A percentile compares a stretch with the other conserved stretches of the same genome.
These are phyloP conservation scores for Eublepharis macularius DNA, from an alignment of 2,113 vertebrate species.

Conservation along the genomic window DNA sequence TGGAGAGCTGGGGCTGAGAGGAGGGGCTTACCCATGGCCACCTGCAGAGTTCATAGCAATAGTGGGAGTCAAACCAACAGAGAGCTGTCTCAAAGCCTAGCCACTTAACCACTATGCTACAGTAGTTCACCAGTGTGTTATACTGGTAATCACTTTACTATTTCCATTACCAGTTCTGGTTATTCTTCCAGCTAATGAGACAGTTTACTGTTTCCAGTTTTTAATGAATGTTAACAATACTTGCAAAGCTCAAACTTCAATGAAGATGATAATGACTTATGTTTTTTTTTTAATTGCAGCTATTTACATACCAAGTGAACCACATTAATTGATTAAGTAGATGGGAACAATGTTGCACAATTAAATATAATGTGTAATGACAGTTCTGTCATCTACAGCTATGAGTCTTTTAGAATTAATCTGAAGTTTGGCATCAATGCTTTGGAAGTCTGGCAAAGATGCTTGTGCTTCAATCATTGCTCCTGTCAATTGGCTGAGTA, in stretches of 20 bases:
- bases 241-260: background rate
- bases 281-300: slow-evolving; percentile 41
- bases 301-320: slow-evolving; percentile 52
- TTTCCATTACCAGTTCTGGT: background rate
- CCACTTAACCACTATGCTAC: too few relatives aligned
- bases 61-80: too few relatives aligned
- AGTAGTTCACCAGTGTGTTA: background rate
- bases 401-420: slow-evolving; percentile 45
- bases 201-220: background rate
- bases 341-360: slow-evolving; percentile 46
- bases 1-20: too few relatives aligned
- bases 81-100: too few relatives aligned
- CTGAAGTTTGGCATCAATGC: slow-evolving; percentile 43
- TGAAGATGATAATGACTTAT: slow-evolving; percentile 6
- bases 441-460: slow-evolving; percentile 24
- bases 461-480: background rate
- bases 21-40: too few relatives aligned
- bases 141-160: background rate
- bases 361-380: slow-evolving; percentile 59
- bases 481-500: background rate
- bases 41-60: too few relatives aligned
- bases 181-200: background rate
- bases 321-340: slow-evolving; percentile 57
- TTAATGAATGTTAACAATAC: background rate
- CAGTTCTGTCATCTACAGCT: slow-evolving; percentile 51